Conservation (phyloP, 2,797 vertebrate genomes). For the Acanthornis magna region DNA sequence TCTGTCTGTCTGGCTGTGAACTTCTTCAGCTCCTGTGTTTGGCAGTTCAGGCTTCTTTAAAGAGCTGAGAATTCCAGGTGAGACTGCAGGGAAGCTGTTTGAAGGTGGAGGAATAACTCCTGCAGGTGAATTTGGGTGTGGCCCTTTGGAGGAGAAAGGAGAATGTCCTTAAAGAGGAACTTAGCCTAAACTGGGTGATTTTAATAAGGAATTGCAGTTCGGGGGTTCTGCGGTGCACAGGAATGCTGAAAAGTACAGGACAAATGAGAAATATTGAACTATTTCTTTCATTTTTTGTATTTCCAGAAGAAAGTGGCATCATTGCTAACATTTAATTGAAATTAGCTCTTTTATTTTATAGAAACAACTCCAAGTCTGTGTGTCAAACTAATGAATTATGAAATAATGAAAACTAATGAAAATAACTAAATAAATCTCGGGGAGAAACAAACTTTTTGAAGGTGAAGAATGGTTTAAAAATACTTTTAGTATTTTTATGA, state of each 20-base stretch:
- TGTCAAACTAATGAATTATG: background rate
- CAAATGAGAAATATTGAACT: background rate
- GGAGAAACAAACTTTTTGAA: background rate
- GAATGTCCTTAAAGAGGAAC: background rate
- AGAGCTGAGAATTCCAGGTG: background rate
- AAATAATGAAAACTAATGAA: background rate
- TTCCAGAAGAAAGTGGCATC: background rate
- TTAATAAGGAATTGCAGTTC: background rate
- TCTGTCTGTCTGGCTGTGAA: background rate
- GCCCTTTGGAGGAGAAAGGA: background rate
- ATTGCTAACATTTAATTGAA: background rate
- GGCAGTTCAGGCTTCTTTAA: no score
- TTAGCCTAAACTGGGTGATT: background rate
- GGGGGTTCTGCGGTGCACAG: background rate
- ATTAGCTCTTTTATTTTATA: background rate
- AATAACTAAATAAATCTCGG: background rate
- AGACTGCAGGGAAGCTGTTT: background rate
- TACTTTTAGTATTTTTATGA: background rate
- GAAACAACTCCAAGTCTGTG: background rate
- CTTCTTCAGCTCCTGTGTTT: no score
- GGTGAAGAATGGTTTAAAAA: background rate
- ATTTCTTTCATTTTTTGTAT: accelerated
- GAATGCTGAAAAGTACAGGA: background rate
- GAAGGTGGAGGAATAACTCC: background rate
- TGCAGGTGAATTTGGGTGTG: background rate